Base-by-base conservation (phyloP, 1,140 invertebrate genomes). In the Teleopsis dalmanni region DNA sequence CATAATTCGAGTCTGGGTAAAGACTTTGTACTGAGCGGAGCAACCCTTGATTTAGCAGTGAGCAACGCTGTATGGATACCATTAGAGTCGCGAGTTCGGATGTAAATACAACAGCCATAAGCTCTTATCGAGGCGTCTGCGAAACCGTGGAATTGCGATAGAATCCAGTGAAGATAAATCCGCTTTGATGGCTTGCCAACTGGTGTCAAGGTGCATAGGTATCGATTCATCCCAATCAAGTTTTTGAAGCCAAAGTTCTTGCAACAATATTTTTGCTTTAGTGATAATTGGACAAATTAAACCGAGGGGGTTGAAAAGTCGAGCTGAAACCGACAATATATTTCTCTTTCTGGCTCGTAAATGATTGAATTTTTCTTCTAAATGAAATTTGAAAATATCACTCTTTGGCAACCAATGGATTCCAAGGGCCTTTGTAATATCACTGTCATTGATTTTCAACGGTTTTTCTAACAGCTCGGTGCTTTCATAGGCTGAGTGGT, bases 231-330 rank as follows among this genome's bases (percentile, higher is more conserved):
- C 73, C 73, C 73, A 76, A 40, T 57, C 61, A 10, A 71, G 8
- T 23, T 64, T 58, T 26, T 22, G 21, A 42, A 54, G 22, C 71
- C 73, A 73, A 11, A 75, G 29, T 46, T 61, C 37, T 60, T 76
- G 74, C 10, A 76, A 42, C 6, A 75, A 47, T 7, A 71, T 57
- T 57, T 76, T 76, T 21, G 58, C 57, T 11, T 45, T 48, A 9
- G 73, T 56, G 10, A 61, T 60, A 9, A 70, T 33, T 21, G 73
- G 71, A 21, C 57, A 52, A 10, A 74, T 16, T n/a, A 73, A 51
- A 19, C 73, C 73, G n/a, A 73, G 51, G 21, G 74, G 73, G 54
- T 76, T 75, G 52, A 71, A 76, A 19, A 63, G 56, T 50, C 57
- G 51, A 18, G 57, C 50, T 14, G 56, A 50, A 14, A 44, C 47